These are phyloP conservation scores for Anoplolepis gracilipes DNA, from an alignment of 1,140 invertebrate species.

Conservation along the genomic window DNA sequence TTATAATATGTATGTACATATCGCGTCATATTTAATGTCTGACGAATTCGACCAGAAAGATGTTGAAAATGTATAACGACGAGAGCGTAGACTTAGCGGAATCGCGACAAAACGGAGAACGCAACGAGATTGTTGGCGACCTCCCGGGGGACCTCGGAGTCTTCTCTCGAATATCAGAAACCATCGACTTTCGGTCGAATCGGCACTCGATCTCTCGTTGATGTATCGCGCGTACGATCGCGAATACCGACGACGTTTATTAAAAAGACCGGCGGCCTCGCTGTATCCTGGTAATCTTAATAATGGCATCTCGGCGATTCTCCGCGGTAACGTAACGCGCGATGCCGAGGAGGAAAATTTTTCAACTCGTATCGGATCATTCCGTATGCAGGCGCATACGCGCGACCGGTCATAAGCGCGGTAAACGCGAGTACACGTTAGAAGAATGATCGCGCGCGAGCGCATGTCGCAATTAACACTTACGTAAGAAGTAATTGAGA, in stretches of 20 bases:
- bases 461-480: slow-evolving; percentile 71
- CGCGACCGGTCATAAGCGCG: slow-evolving; percentile 59
- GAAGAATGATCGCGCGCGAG: slow-evolving; percentile 67
- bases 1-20: slow-evolving; percentile 40
- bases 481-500: slow-evolving; percentile 72
- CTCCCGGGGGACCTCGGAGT: slow-evolving; percentile 21
- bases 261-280: neutral
- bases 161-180: slow-evolving; percentile 33
- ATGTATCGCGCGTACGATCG: slow-evolving; percentile 31
- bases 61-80: neutral
- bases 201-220: slow-evolving; percentile 37
- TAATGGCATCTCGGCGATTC: slow-evolving; percentile 30
- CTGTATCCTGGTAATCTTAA: slow-evolving; percentile 27
- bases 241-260: slow-evolving; percentile 21
- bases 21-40: neutral
- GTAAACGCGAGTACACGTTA: slow-evolving; percentile 40
- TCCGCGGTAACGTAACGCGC: slow-evolving; percentile 7
- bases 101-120: slow-evolving; percentile 8
- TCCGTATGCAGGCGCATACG: slow-evolving; percentile 26
- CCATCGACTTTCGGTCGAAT: slow-evolving; percentile 37
- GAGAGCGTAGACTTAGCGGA: slow-evolving; percentile 22
- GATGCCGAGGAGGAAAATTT: slow-evolving; percentile 48
- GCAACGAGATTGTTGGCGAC: slow-evolving; percentile 23
- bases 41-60: neutral
- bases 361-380: slow-evolving; percentile 42